A percentile compares a stretch with the other conserved stretches of the same genome.
Conservation (phyloP, 2,888 invertebrate species). For the Polietes domitor region DNA sequence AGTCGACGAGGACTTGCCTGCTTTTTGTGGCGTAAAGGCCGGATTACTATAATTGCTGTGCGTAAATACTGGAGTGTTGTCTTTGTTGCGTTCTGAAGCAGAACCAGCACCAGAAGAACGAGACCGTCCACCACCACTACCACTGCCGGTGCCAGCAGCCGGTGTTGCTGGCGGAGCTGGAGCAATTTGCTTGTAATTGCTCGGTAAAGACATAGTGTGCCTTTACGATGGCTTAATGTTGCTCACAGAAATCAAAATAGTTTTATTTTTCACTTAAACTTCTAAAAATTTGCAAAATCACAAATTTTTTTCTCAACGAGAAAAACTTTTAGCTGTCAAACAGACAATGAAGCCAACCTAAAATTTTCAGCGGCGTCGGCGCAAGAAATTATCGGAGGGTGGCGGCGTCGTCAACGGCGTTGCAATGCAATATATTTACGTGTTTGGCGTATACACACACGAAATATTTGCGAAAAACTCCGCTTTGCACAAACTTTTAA, state of each 20-base stretch:
- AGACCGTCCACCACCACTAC: constrained; percentile 73
- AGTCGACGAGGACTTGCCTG: constrained; percentile 86
- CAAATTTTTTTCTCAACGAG: constrained; percentile 39
- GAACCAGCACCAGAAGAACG: constrained; percentile 79
- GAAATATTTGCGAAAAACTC: too few species aligned
- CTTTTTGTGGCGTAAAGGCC: constrained; percentile 95
- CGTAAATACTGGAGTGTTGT: constrained; percentile 92
- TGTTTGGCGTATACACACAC: too few species aligned
- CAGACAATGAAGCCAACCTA: too few species aligned
- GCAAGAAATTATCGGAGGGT: too few species aligned
- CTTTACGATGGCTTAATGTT: neutral
- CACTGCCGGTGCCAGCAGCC: constrained; percentile 74
- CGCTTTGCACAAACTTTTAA: too few species aligned
- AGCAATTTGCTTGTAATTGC: constrained; percentile 92
- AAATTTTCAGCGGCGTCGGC: too few species aligned
- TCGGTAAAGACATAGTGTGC: constrained; percentile 87
- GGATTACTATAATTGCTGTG: constrained; percentile 95
- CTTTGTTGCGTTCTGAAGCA: constrained; percentile 82
- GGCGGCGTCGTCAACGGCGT: too few species aligned
- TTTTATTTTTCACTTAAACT: neutral
- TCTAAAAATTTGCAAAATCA: constrained; percentile 12
- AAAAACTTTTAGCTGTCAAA: constrained; percentile 51
- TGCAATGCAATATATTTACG: too few species aligned
- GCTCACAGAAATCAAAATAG: neutral
- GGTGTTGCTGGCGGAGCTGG: constrained; percentile 79